phyloP scores from a whole-genome alignment of 2,888 invertebrate genomes.

The Baccha elongata region DNA sequence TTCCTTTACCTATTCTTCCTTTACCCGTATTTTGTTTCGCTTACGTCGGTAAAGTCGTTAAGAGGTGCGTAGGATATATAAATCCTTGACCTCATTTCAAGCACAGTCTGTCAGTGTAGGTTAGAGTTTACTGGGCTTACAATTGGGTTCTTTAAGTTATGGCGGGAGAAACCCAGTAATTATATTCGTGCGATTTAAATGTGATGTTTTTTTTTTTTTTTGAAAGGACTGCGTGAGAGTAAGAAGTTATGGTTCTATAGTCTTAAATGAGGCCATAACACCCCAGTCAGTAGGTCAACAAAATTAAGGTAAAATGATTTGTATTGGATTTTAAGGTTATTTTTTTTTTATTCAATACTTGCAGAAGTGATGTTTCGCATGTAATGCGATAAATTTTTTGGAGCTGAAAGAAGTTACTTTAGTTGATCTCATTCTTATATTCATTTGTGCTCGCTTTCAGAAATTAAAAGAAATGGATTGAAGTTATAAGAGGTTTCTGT shows the following conservation, averaged over 20 bases:
- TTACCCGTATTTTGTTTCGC: too few species aligned
- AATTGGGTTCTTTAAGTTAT: constrained; percentile 35
- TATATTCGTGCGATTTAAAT: constrained; percentile 53
- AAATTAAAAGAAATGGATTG: too few species aligned
- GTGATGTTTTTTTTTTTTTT: constrained; percentile 22
- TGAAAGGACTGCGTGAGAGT: constrained; percentile 41
- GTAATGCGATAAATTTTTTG: too few species aligned
- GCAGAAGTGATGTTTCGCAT: too few species aligned
- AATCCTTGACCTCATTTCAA: constrained; percentile 30
- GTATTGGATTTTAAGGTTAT: neutral
- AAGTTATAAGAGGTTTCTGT: too few species aligned
- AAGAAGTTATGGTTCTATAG: constrained; percentile 13
- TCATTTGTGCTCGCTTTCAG: too few species aligned
- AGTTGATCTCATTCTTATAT: too few species aligned
- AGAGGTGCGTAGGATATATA: constrained; percentile 22
- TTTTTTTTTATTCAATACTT: too few species aligned
- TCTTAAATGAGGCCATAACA: constrained; percentile 60
- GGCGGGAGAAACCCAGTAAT: constrained; percentile 53
- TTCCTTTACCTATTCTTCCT: neutral
- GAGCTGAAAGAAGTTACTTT: too few species aligned
- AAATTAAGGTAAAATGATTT: constrained; percentile 49
- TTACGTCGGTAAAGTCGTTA: neutral
- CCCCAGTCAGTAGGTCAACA: constrained; percentile 61
- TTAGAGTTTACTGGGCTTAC: constrained; percentile 26
- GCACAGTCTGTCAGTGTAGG: neutral